These are phyloP conservation scores for Araneus ventricosus DNA, from an alignment of 1,140 invertebrate genomes.

Conservation along the genomic window DNA sequence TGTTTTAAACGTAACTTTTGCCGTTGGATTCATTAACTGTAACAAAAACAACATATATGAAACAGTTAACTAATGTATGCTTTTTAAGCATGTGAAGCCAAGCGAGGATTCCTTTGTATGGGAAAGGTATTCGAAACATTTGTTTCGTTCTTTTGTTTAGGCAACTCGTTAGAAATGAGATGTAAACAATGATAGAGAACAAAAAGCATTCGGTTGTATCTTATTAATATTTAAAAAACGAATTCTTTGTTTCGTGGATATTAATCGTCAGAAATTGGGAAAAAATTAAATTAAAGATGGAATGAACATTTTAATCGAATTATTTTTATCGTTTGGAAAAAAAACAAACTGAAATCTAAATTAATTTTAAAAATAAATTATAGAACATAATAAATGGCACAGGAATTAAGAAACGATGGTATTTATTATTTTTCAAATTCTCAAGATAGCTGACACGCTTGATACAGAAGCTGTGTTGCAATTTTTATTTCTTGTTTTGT, in stretches of 20 bases:
- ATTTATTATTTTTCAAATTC: background rate
- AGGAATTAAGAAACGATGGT: too few species aligned
- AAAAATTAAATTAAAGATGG: too few species aligned
- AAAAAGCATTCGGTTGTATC: too few species aligned
- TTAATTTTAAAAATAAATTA: too few species aligned
- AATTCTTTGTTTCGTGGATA: too few species aligned
- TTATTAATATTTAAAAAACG: too few species aligned
- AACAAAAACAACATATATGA: background rate
- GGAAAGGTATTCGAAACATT: background rate
- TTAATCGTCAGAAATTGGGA: too few species aligned
- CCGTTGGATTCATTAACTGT: background rate
- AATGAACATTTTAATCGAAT: too few species aligned
- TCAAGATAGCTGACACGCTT: background rate
- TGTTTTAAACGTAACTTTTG: background rate
- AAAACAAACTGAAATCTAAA: too few species aligned
- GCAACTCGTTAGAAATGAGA: background rate
- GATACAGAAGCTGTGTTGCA: slow-evolving; percentile 2
- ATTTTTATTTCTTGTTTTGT: background rate
- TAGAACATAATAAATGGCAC: too few species aligned
- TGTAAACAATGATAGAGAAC: background rate
- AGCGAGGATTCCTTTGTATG: background rate
- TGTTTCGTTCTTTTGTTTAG: background rate
- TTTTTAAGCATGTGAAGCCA: slow-evolving; percentile 3
- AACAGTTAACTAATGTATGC: background rate
- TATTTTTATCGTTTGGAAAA: too few species aligned